These are phyloP conservation scores for Aporophyla nigra DNA, from an alignment of 2,888 invertebrate species.

Conservation along the genomic window DNA sequence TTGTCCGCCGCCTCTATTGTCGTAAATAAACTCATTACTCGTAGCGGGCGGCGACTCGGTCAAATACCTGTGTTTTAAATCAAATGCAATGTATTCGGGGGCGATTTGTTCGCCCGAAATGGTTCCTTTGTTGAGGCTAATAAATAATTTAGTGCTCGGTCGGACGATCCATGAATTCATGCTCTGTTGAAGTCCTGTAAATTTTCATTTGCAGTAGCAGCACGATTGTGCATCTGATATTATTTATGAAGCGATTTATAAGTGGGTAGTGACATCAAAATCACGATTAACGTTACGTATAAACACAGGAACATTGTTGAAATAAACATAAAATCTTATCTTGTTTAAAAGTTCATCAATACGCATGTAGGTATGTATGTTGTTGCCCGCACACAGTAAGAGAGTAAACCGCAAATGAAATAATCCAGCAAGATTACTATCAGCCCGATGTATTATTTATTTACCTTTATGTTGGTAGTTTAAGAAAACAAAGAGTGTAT, in stretches of 20 bases:
- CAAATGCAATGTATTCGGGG: slow-evolving; percentile 79
- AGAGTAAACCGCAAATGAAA: slow-evolving; percentile 63
- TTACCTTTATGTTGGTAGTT: slow-evolving; percentile 70
- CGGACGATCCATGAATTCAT: slow-evolving; percentile 76
- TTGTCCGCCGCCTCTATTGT: slow-evolving; percentile 74
- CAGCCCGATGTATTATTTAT: slow-evolving; percentile 69
- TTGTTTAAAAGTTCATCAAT: slow-evolving; percentile 65
- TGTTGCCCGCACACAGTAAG: slow-evolving; percentile 41
- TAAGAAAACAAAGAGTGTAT: slow-evolving; percentile 80
- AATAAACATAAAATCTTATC: slow-evolving; percentile 67
- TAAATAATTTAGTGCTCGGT: slow-evolving; percentile 81
- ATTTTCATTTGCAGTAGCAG: slow-evolving; percentile 68
- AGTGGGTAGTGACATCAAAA: slow-evolving; percentile 70
- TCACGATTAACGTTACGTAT: slow-evolving; percentile 72
- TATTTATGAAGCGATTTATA: slow-evolving; percentile 72
- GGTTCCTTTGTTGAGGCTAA: slow-evolving; percentile 81
- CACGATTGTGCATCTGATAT: slow-evolving; percentile 69
- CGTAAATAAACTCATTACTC: slow-evolving; percentile 83
- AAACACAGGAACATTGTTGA: slow-evolving; percentile 66
- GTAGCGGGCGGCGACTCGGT: slow-evolving; percentile 79
- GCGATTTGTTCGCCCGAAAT: slow-evolving; percentile 81
- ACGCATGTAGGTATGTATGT: slow-evolving; percentile 2
- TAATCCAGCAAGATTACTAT: slow-evolving; percentile 72
- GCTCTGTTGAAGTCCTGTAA: slow-evolving; percentile 77
- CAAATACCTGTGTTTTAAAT: slow-evolving; percentile 88